Evolutionary conservation across 2,113 vertebrate species (phyloP).

Genomic region (Chitala chitala): DNA sequence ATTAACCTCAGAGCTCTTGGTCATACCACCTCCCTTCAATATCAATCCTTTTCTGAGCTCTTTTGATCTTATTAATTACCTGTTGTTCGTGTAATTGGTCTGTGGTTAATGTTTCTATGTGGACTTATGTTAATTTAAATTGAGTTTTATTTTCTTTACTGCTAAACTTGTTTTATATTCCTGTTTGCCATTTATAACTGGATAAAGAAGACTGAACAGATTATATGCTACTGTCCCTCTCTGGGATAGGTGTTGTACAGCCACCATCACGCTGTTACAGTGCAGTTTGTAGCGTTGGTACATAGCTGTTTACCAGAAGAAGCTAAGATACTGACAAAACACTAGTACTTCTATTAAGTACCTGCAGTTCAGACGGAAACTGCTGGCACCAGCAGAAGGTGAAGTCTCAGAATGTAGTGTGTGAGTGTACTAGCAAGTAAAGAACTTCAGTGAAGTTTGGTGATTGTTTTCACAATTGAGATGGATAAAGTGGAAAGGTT

Average conservation of each 20-base stretch:
- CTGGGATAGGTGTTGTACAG: background rate
- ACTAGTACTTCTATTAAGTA: too few relatives aligned
- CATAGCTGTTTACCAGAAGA: too few relatives aligned
- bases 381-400: too few relatives aligned
- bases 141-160: background rate
- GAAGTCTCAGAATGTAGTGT: too few relatives aligned
- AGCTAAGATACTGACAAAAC: too few relatives aligned
- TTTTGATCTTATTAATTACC: slow-evolving; percentile 11
- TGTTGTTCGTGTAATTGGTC: background rate
- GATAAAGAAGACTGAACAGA: background rate
- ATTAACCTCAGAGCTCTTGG: background rate
- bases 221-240: background rate
- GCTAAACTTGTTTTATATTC: background rate
- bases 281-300: too few relatives aligned
- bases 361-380: too few relatives aligned
- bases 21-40: background rate
- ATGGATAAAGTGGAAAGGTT: too few relatives aligned
- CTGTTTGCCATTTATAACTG: background rate
- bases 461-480: too few relatives aligned
- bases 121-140: slow-evolving; percentile 7
- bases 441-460: slow-evolving; percentile 25
- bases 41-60: background rate
- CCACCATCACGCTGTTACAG: too few relatives aligned
- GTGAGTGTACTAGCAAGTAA: slow-evolving; percentile 30
- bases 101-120: background rate